Percentiles rank a stretch among this genome's conserved stretches.
Conservation (phyloP, 2,113 vertebrate genomes). For the Syrmaticus mikado region DNA sequence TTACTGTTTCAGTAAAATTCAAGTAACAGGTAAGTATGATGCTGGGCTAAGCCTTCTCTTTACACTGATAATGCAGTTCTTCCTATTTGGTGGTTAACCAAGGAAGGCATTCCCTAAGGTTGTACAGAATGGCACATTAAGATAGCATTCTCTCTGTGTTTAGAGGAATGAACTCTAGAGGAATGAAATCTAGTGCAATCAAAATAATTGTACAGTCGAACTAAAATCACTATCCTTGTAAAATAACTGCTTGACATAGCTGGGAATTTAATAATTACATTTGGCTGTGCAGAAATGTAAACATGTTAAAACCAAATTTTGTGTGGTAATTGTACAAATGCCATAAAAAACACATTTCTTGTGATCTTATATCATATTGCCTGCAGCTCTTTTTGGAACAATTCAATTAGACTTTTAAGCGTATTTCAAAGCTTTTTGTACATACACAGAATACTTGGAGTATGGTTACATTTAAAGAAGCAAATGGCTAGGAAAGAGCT, state of each 20-base stretch:
- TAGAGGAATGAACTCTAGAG: too few species aligned
- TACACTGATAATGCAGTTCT: fast-evolving
- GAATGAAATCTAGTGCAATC: neutral
- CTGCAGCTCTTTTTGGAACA: neutral
- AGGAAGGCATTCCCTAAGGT: neutral
- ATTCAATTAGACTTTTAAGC: neutral
- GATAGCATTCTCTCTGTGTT: fast-evolving
- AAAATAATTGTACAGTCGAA: neutral
- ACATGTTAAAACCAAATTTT: neutral
- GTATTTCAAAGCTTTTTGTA: neutral
- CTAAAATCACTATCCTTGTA: neutral
- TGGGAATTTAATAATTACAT: neutral
- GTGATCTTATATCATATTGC: neutral
- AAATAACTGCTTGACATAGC: neutral
- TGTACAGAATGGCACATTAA: neutral
- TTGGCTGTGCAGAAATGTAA: fast-evolving
- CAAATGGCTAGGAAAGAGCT: neutral
- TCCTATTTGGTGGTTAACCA: fast-evolving
- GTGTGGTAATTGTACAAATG: neutral
- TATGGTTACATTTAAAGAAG: neutral
- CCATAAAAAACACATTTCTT: neutral
- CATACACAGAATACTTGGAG: neutral
- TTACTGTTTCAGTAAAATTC: neutral
- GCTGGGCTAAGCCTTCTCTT: neutral
- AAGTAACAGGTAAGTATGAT: neutral